Base-by-base conservation (phyloP, 2,888 invertebrate genomes). In the Caradrina clavipalpis region DNA sequence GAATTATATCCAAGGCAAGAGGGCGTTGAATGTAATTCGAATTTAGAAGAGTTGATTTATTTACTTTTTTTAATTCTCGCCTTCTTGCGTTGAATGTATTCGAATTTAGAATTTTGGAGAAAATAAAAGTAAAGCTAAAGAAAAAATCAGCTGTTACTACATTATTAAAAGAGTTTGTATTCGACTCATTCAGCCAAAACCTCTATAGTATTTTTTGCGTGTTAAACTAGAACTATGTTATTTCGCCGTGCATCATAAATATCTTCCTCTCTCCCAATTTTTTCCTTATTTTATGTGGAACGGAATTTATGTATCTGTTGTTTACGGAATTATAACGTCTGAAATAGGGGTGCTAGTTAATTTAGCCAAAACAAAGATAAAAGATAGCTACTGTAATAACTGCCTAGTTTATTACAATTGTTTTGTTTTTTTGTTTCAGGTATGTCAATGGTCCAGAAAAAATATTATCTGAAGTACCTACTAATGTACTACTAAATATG, bases 301-400 rank as follows among this genome's bases (percentile, higher is more conserved):
- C 39, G 31, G 7, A 67, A 74, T 84, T 79, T 79, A 82, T 83
- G 73, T 72, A 57, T 71, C 73, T 83, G 78, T 81, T 83, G 83
- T 82, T 82, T 70, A 57, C 60, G 50, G 58, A 60, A 73, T 67
- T 77, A 83, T 69, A 73, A 69, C 68, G 53, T 63, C 72, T 58
- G 42, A 59, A 66, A 54, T 63, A 69, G 66, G 51, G 66, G 49
- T 31, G 58, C 57, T 57, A 58, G 74, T 70, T 76, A 67, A 72
- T 82, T 69, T 71, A n/a, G 26, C 31, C 42, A 65, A 59, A 80
- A 82, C 62, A 73, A 55, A 60, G 39, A 64, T 78, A 75, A 71
- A 60, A 68, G 64, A 66, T 68, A 56, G 51, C 49, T 39, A 19
- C 62, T 35, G 11, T 61, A 19, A 35, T 66, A 79, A 64, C 42